Evolutionary conservation across 2,888 invertebrate genomes (phyloP).

Genomic region (Netelia virgata): DNA sequence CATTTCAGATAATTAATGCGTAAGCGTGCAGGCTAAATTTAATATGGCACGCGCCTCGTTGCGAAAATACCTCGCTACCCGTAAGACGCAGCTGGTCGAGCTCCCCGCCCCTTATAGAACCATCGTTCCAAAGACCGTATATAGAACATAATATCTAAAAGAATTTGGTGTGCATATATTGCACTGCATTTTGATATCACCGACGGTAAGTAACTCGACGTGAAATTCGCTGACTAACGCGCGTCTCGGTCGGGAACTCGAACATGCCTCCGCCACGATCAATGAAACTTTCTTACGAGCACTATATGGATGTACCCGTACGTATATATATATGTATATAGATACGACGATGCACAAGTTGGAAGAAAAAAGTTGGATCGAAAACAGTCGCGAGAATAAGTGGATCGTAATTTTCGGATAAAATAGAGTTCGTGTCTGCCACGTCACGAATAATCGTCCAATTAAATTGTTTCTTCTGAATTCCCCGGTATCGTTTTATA

Average conservation of each 20-base stretch:
- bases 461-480: background rate
- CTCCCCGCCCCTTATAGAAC: background rate
- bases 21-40: conserved; percentile 35
- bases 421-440: background rate
- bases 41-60: conserved; percentile 15
- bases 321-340: background rate
- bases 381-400: background rate
- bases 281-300: conserved; percentile 45
- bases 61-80: background rate
- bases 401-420: background rate
- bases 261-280: conserved; percentile 32
- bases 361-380: background rate
- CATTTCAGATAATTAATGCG: conserved; percentile 37
- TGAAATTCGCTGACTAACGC: conserved; percentile 39
- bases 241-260: conserved; percentile 3
- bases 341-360: conserved; percentile 10
- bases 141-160: conserved; percentile 6
- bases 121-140: conserved; percentile 15
- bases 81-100: conserved; percentile 1
- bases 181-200: conserved; percentile 6
- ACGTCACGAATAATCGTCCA: background rate
- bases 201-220: conserved; percentile 1
- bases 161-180: background rate
- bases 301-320: background rate
- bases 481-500: conserved; percentile 12